Evolutionary conservation across 2,797 vertebrate genomes (phyloP).

Genomic region (Arnoldichthys spilopterus): DNA sequence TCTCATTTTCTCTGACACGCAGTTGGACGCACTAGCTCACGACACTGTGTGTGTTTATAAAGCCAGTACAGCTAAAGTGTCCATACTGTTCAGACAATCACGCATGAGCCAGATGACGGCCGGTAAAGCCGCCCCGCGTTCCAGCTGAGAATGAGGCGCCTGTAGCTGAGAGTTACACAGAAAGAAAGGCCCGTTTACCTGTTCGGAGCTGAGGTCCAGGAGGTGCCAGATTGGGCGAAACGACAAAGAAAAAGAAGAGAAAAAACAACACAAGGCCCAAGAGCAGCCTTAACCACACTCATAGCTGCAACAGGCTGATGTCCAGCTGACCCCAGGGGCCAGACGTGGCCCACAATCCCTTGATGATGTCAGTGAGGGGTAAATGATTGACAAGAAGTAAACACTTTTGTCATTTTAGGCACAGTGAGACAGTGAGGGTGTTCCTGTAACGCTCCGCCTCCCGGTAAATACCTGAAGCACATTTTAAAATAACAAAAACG

Average conservation of each 20-base stretch:
- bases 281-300: conserved; percentile 21
- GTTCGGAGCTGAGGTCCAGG: conserved; percentile 12
- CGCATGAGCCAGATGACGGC: no score
- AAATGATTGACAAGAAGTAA: conserved; percentile 79
- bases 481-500: no score
- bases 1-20: no score
- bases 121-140: neutral
- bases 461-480: neutral
- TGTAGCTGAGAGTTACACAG: neutral
- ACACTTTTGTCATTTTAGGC: conserved; percentile 60
- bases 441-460: conserved; percentile 42
- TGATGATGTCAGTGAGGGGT: conserved; percentile 56
- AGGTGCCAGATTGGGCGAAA: conserved; percentile 10
- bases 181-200: conserved; percentile 12
- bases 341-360: conserved; percentile 18
- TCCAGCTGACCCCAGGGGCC: conserved; percentile 15
- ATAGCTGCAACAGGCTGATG: conserved; percentile 36
- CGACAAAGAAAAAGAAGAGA: conserved; percentile 15
- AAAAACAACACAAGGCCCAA: conserved; percentile 9
- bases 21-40: no score
- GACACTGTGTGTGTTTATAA: no score
- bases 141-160: neutral
- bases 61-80: no score
- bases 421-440: conserved; percentile 44
- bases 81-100: no score